Conservation (phyloP, 2,888 invertebrate species). For the Strigamia maritima region DNA sequence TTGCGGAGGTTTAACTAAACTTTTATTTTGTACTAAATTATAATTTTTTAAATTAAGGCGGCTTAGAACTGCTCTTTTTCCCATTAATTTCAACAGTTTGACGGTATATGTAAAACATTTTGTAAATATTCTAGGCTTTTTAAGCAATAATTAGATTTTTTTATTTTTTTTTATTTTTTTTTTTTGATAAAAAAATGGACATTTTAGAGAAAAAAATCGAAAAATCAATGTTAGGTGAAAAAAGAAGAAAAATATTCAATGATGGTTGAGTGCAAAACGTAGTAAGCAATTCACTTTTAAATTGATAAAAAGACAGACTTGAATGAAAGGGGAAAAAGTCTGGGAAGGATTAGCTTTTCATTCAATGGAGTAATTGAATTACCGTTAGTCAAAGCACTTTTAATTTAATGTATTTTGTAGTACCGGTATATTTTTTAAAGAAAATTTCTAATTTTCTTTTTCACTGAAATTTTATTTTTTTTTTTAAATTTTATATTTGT, state of each 20-base stretch:
- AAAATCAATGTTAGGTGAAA: no score
- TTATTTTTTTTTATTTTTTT: background rate
- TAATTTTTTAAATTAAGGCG: background rate
- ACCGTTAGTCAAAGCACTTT: background rate
- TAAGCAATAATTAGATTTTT: background rate
- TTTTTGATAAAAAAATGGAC: background rate
- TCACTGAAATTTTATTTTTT: no score
- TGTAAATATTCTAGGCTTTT: background rate
- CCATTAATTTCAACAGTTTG: background rate
- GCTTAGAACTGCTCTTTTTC: background rate
- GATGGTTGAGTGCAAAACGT: slow-evolving; percentile 9
- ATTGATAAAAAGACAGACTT: slow-evolving; percentile 12
- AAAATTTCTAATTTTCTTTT: no score
- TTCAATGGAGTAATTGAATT: background rate
- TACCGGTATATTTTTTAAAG: no score
- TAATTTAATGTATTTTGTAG: background rate
- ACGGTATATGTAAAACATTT: background rate
- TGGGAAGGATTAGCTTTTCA: background rate
- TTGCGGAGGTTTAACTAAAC: background rate
- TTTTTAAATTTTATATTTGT: background rate
- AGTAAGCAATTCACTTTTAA: slow-evolving; percentile 25
- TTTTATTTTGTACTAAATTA: background rate
- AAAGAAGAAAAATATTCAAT: background rate
- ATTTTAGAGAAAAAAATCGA: background rate
- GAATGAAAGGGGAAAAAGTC: background rate